These are phyloP conservation scores for Otolemur crassicaudatus DNA, from an alignment of 2,797 vertebrate genomes.

Conservation along the genomic window DNA sequence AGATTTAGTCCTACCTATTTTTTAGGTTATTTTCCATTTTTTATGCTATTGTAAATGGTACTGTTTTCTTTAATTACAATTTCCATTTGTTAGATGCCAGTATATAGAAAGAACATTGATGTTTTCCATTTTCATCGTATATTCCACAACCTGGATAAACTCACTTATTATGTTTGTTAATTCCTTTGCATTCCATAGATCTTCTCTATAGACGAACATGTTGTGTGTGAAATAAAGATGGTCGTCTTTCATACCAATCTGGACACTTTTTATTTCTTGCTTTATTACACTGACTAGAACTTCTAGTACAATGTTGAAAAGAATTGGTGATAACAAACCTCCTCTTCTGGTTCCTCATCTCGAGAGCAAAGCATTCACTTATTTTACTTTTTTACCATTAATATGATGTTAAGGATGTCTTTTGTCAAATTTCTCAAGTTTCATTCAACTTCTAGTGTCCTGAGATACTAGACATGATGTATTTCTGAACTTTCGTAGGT, in stretches of 20 bases:
- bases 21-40: neutral
- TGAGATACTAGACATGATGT: neutral
- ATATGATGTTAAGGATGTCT: neutral
- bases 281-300: slow-evolving; percentile 24
- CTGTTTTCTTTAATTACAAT: slow-evolving; percentile 37
- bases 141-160: neutral
- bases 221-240: neutral
- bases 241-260: neutral
- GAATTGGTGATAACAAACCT: neutral
- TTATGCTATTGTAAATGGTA: neutral
- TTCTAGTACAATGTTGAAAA: neutral
- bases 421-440: slow-evolving; percentile 38
- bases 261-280: neutral
- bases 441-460: neutral
- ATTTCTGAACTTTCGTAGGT: neutral
- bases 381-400: neutral
- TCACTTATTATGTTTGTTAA: neutral
- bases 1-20: neutral
- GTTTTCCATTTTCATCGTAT: slow-evolving; percentile 29
- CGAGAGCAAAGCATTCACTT: neutral
- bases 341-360: neutral
- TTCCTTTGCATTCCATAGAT: neutral
- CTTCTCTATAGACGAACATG: neutral
- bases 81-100: neutral
- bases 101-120: neutral